Evolutionary conservation across 2,888 invertebrate genomes (phyloP).

Genomic region (Clistopyga incitator): DNA sequence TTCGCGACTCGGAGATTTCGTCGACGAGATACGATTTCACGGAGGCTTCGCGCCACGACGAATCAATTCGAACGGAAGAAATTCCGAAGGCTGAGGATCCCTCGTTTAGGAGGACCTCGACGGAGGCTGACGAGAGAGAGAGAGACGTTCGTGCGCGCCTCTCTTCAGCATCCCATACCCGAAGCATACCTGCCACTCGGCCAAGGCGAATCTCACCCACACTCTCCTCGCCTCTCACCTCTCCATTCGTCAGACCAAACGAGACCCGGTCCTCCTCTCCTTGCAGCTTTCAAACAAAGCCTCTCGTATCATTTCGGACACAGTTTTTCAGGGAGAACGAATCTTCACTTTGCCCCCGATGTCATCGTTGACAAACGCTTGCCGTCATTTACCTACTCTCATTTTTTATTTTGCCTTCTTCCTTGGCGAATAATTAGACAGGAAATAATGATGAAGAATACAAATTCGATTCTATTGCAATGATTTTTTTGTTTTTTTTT

Average conservation of each 20-base stretch:
- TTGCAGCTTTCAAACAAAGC: constrained; percentile 69
- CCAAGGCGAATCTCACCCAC: constrained; percentile 47
- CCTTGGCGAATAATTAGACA: too few relatives aligned
- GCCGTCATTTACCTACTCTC: too few relatives aligned
- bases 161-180: constrained; percentile 28
- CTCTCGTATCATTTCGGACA: constrained; percentile 24
- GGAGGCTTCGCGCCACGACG: constrained; percentile 68
- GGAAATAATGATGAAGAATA: too few relatives aligned
- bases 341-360: background rate
- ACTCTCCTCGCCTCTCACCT: background rate
- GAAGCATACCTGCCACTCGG: constrained; percentile 60
- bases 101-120: constrained; percentile 65
- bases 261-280: constrained; percentile 26
- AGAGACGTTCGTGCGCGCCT: constrained; percentile 46
- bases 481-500: background rate
- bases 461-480: too few relatives aligned
- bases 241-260: constrained; percentile 43
- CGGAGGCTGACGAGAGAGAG: constrained; percentile 54
- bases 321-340: constrained; percentile 19
- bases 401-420: too few relatives aligned
- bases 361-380: constrained; percentile 8
- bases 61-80: constrained; percentile 71
- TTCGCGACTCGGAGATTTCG: constrained; percentile 50
- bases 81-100: constrained; percentile 67
- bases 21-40: constrained; percentile 66